These are phyloP conservation scores for Pectinophora gossypiella DNA, from an alignment of 1,140 invertebrate genomes.

Conservation along the genomic window DNA sequence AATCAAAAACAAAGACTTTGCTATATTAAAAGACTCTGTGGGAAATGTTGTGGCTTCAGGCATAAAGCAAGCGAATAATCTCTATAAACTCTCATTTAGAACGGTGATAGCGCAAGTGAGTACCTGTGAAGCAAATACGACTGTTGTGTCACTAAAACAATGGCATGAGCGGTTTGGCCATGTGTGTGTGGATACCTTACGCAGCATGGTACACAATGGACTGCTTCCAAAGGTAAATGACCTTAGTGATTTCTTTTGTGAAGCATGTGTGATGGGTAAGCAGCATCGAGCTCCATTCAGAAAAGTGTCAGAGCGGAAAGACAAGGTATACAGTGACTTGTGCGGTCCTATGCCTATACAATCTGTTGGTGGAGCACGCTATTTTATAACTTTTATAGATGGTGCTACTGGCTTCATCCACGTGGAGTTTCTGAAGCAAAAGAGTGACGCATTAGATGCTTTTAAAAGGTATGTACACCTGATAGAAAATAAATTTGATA, in stretches of 20 bases:
- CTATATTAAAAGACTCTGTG: neutral
- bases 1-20: neutral
- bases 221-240: no score
- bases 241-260: no score
- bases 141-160: neutral
- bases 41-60: neutral
- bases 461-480: neutral
- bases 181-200: neutral
- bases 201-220: neutral
- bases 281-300: no score
- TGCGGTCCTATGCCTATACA: neutral
- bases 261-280: no score
- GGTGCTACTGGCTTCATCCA: neutral
- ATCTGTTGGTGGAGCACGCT: neutral
- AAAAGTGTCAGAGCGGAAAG: neutral
- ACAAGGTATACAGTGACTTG: neutral
- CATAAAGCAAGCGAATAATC: neutral
- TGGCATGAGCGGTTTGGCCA: neutral
- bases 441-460: neutral
- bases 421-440: neutral
- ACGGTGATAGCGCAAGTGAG: neutral
- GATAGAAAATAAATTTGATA: neutral
- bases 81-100: neutral
- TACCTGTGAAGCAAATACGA: neutral
- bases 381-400: neutral